These are phyloP conservation scores for Drosophila malerkotliana DNA, from an alignment of 1,140 invertebrate species.

Conservation along the genomic window DNA sequence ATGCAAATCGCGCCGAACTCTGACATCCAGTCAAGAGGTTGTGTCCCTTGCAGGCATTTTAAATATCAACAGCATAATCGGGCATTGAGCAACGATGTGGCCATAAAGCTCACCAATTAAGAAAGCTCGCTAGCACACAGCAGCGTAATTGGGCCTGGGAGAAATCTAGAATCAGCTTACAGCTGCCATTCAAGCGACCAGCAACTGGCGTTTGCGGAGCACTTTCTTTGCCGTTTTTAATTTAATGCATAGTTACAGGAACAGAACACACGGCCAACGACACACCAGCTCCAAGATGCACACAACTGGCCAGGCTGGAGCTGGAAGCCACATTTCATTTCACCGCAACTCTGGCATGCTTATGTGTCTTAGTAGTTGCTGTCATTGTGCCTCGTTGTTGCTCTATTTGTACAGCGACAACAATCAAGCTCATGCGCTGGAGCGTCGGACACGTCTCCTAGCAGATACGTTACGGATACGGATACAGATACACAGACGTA, in stretches of 20 bases:
- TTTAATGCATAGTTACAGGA: constrained; percentile 76
- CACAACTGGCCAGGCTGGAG: constrained; percentile 12
- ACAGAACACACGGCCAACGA: constrained; percentile 31
- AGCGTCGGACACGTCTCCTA: constrained; percentile 55
- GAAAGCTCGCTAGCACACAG: constrained; percentile 39
- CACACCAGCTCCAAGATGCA: constrained; percentile 13
- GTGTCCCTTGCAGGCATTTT: constrained; percentile 38
- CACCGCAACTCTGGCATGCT: constrained; percentile 55
- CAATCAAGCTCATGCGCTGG: constrained; percentile 66
- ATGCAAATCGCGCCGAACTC: constrained; percentile 51
- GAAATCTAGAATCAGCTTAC: constrained; percentile 68
- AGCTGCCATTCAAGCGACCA: constrained; percentile 19
- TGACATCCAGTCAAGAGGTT: constrained; percentile 43
- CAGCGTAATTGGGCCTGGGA: constrained; percentile 67
- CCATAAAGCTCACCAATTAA: constrained; percentile 49
- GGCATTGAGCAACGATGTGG: constrained; percentile 54
- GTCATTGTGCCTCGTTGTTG: constrained; percentile 30
- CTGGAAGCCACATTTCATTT: constrained; percentile 69
- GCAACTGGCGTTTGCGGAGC: constrained; percentile 53
- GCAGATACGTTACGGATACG: constrained; percentile 25
- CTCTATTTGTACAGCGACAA: constrained; percentile 65
- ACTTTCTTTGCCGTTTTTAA: constrained; percentile 76
- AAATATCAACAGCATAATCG: constrained; percentile 69
- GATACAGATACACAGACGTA: constrained; percentile 14
- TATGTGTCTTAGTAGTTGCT: constrained; percentile 27